Evolutionary conservation across 2,888 invertebrate species (phyloP), one percentile per base, ranked within the genome.

Genomic region (Biston betularia): DNA sequence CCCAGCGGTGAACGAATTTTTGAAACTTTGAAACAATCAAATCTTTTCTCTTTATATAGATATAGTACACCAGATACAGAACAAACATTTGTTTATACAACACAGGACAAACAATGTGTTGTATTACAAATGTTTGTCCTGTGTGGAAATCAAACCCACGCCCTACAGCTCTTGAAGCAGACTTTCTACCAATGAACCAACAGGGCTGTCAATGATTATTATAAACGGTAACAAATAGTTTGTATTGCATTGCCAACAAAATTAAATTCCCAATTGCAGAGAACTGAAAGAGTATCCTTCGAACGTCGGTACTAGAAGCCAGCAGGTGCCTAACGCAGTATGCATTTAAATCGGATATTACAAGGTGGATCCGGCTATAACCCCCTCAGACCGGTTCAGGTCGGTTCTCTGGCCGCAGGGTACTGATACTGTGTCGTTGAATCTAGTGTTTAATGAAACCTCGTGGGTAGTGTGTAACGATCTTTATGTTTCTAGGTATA

Each of bases 261-360:
- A 68, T 68, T 59, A 45, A 63, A 59, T 54, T 59, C 24, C 50
- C 63, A 55, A 66, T 54, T 24, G 62, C 24, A 42, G 55, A 33
- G 46, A 34, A 53, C 45, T 56, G 52, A 40, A 62, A 53, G 53
- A 57, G 62, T 58, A 48, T 50, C 63, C 45, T 54, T 24, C 45
- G 56, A 40, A 61, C 60, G 55, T 65, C 24, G 50, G 38, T 35
- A 53, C 48, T 57, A 24, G 11, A 7, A 46, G 54, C 61, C 64
- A 56, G 55, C 80, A 79, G 81, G 77, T 79, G 79, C 73, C 65
- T 71, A n/a, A n/a, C 79, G 76, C 78, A 79, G 79, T 77, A 88
- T 88, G 88, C 88, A 88, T 88, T 88, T 88, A 88, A 88, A 88
- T 88, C 82, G 87, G 83, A 86, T 83, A 87, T 87, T 86, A 88